These are phyloP conservation scores for Chrysotoxum bicinctum DNA, from an alignment of 2,888 invertebrate species.

Conservation along the genomic window DNA sequence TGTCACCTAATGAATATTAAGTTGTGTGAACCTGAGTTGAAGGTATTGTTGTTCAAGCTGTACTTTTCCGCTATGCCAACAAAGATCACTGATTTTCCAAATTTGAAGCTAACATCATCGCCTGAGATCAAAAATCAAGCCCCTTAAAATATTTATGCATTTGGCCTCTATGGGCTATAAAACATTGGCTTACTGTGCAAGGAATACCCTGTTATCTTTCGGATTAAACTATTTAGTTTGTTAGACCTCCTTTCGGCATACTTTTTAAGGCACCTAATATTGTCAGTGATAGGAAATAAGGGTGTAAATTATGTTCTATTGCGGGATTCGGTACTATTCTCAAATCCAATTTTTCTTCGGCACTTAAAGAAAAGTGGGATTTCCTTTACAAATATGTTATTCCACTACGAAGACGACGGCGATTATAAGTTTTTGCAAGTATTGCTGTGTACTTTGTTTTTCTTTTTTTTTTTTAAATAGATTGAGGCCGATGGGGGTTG, in stretches of 20 bases:
- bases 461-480: not conserved
- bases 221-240: slow-evolving; percentile 47
- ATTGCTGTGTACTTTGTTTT: slow-evolving; percentile 7
- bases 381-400: slow-evolving; percentile 12
- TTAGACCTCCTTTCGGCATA: slow-evolving; percentile 1
- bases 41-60: no score
- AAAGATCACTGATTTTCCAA: no score
- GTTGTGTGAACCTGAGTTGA: no score
- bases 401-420: not conserved
- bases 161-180: no score
- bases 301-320: slow-evolving; percentile 62
- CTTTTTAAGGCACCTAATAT: not conserved
- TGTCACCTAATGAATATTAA: no score
- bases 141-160: no score
- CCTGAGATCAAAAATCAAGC: no score
- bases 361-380: slow-evolving; percentile 32
- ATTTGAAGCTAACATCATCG: no score
- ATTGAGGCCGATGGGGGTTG: slow-evolving; percentile 22
- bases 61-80: no score
- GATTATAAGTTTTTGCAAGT: slow-evolving; percentile 30
- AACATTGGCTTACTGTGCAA: no score
- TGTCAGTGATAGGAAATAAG: slow-evolving; percentile 15
- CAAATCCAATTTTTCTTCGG: slow-evolving; percentile 54
- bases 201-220: not conserved
- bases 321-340: slow-evolving; percentile 38